A percentile compares a stretch with the other conserved stretches of the same genome.
Evolutionary conservation across 2,797 vertebrate genomes (phyloP).

Genomic region (Geotrypetes seraphini): DNA sequence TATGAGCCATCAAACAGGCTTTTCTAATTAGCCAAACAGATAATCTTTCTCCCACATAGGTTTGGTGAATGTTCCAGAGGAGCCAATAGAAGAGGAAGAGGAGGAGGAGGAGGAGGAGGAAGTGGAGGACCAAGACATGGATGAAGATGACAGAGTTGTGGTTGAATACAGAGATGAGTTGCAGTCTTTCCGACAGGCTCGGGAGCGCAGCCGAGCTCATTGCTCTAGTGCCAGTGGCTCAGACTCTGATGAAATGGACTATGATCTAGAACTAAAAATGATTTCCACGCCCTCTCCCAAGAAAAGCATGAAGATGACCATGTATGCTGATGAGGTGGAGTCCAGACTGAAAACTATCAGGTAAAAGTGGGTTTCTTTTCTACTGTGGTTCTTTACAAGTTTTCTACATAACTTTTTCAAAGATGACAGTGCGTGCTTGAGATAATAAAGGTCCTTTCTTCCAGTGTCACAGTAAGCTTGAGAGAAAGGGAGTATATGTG

Average conservation of each 20-base stretch:
- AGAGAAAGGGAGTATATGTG: too few species aligned
- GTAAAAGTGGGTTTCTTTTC: too few species aligned
- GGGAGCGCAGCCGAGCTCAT: slow-evolving; percentile 40
- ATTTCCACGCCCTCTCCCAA: slow-evolving; percentile 93
- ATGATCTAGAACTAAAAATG: slow-evolving; percentile 96
- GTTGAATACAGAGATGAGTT: slow-evolving; percentile 77
- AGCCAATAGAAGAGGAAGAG: slow-evolving; percentile 76
- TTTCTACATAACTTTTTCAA: too few species aligned
- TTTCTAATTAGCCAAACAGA: too few species aligned
- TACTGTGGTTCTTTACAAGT: too few species aligned
- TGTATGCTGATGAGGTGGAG: slow-evolving; percentile 95
- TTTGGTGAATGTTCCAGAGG: slow-evolving; percentile 89
- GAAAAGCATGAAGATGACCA: slow-evolving; percentile 98
- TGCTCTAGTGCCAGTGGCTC: slow-evolving; percentile 60
- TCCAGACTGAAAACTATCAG: slow-evolving; percentile 80
- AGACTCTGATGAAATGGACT: slow-evolving; percentile 96
- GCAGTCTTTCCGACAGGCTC: slow-evolving; percentile 45
- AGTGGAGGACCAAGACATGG: slow-evolving; percentile 85
- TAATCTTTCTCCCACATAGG: slow-evolving; percentile 39
- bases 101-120: slow-evolving; percentile 74
- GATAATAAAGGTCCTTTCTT: too few species aligned
- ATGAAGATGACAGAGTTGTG: slow-evolving; percentile 81
- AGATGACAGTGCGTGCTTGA: too few species aligned
- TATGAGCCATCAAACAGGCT: too few species aligned
- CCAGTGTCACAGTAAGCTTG: too few species aligned